phyloP scores from a whole-genome alignment of 2,113 vertebrate genomes.

The Numida meleagris region DNA sequence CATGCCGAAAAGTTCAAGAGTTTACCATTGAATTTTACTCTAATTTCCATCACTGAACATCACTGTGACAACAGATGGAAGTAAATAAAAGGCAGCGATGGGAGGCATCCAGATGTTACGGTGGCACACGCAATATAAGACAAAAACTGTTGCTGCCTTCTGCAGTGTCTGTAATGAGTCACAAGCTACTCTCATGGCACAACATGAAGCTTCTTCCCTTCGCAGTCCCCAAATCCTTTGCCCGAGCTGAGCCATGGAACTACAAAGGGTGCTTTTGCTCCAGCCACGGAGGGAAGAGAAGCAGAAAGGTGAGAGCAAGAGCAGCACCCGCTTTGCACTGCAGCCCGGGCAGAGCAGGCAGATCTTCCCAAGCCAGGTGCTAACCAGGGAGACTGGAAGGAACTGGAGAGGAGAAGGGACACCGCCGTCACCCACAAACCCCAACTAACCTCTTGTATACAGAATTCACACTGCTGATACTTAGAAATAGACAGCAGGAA shows the following conservation, averaged over 20 bases:
- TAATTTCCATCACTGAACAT: background rate
- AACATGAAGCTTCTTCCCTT: background rate
- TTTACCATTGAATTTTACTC: background rate
- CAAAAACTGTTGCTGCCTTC: background rate
- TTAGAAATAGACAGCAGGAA: background rate
- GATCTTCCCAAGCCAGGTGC: background rate
- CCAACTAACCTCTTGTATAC: background rate
- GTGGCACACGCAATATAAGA: background rate
- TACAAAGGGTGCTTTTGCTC: background rate
- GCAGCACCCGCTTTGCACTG: background rate
- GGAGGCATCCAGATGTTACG: accelerated
- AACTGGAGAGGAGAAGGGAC: background rate
- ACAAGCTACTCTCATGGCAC: background rate
- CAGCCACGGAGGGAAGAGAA: background rate
- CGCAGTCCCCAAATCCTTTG: background rate
- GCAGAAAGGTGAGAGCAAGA: background rate
- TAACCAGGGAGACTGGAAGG: background rate
- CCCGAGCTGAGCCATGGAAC: background rate
- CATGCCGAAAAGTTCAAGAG: background rate
- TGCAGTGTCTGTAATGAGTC: background rate
- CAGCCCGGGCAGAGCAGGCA: accelerated
- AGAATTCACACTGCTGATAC: background rate
- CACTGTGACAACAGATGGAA: background rate
- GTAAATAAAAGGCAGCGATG: background rate
- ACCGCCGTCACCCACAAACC: background rate